Conservation (phyloP, 2,888 invertebrate species). For the Fabriciana adippe region DNA sequence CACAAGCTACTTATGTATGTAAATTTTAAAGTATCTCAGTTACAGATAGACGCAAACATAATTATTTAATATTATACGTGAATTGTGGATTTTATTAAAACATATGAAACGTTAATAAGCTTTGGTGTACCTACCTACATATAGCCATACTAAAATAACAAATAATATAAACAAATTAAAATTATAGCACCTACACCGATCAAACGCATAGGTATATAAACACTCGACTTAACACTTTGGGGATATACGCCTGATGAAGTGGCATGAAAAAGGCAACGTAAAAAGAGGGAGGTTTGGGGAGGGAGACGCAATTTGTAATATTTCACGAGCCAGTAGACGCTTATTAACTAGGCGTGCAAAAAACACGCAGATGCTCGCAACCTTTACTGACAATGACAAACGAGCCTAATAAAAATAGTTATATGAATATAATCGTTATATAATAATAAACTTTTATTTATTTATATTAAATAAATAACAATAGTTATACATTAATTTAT, state of each 20-base stretch:
- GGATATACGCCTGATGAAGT: slow-evolving; percentile 57
- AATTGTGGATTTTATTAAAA: no score
- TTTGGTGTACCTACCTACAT: not conserved
- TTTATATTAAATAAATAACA: not conserved
- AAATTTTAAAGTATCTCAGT: no score
- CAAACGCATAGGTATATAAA: slow-evolving; percentile 44
- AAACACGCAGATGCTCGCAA: slow-evolving; percentile 63
- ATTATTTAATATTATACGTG: no score
- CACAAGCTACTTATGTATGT: no score
- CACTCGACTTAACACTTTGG: slow-evolving; percentile 63
- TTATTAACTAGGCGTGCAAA: slow-evolving; percentile 81
- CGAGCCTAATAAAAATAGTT: slow-evolving; percentile 28
- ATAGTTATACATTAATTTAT: no score
- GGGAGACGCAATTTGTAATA: slow-evolving; percentile 80
- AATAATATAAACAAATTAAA: slow-evolving; percentile 16
- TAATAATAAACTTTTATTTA: not conserved
- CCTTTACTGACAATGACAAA: slow-evolving; percentile 41
- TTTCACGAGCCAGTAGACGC: slow-evolving; percentile 82
- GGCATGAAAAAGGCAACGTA: slow-evolving; percentile 67
- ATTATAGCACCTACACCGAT: slow-evolving; percentile 26
- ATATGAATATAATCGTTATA: slow-evolving; percentile 7
- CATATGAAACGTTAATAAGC: no score
- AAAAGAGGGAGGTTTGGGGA: slow-evolving; percentile 59
- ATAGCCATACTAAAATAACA: not conserved
- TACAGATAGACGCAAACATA: no score